Conservation (phyloP, 2,797 vertebrate genomes). For the Darevskia nairensis region DNA sequence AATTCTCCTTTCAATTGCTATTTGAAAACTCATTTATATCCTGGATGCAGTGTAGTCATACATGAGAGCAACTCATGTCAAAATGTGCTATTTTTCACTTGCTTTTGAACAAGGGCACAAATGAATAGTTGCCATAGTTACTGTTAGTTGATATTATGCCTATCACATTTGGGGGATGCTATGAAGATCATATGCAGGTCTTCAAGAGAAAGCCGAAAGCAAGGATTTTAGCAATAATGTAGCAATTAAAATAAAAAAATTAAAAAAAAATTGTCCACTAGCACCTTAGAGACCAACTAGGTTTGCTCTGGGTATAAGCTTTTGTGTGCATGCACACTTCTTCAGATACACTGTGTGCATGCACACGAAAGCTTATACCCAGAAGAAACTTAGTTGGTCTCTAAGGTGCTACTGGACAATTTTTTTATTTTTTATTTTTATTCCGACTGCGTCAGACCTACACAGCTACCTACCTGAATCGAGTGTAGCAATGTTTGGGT, state of each 20-base stretch:
- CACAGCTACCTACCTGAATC: too few relatives aligned
- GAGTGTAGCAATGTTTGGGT: slow-evolving; percentile 4
- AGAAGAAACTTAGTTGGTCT: too few relatives aligned
- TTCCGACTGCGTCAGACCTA: too few relatives aligned
- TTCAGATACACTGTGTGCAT: too few relatives aligned
- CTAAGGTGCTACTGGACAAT: too few relatives aligned
- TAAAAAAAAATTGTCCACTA: too few relatives aligned
- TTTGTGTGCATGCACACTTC: too few relatives aligned
- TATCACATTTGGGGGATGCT: slow-evolving; percentile 24
- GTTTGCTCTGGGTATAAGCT: too few relatives aligned
- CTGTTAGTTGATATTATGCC: slow-evolving; percentile 47
- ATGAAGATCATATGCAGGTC: slow-evolving; percentile 45
- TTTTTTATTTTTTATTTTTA: too few relatives aligned
- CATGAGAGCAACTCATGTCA: slow-evolving; percentile 28
- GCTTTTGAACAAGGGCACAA: slow-evolving; percentile 22
- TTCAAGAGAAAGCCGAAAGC: slow-evolving; percentile 53
- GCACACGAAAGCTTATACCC: too few relatives aligned
- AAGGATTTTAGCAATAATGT: slow-evolving; percentile 44
- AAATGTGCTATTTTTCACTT: slow-evolving; percentile 15
- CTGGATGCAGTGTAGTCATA: neutral
- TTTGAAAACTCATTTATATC: neutral
- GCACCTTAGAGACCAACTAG: too few relatives aligned
- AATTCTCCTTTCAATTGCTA: neutral
- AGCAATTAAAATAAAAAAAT: neutral
- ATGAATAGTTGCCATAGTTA: slow-evolving; percentile 65